phyloP scores from a whole-genome alignment of 2,113 vertebrate species.

The Lycaon pictus region DNA sequence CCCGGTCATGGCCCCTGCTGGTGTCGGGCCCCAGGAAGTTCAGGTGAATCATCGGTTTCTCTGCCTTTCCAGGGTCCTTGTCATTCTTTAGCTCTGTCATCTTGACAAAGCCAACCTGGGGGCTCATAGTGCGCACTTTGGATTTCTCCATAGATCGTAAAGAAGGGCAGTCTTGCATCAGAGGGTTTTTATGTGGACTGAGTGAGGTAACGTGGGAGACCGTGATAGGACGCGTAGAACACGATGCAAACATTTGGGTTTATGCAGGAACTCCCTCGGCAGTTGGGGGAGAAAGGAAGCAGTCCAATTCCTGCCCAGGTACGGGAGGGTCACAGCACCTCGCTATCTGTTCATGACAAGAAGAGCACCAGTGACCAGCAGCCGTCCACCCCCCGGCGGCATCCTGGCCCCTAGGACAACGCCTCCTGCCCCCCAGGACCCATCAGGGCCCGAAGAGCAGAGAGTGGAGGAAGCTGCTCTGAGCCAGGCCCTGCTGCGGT shows the following conservation, averaged over 20 bases:
- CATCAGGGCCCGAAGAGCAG: no score
- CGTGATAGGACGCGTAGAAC: not conserved
- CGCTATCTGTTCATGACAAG: not conserved
- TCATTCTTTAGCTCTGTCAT: not conserved
- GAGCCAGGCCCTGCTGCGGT: not conserved
- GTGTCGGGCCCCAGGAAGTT: not conserved
- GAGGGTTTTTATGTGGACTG: not conserved
- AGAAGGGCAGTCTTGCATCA: not conserved
- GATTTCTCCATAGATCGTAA: not conserved
- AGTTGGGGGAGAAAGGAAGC: not conserved
- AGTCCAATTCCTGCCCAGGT: not conserved
- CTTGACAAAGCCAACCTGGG: not conserved
- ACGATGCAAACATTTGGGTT: not conserved
- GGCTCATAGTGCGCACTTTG: not conserved
- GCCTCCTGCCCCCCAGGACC: not conserved
- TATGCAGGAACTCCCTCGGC: not conserved
- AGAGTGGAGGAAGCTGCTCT: not conserved
- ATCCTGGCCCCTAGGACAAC: not conserved
- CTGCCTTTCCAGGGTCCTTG: not conserved
- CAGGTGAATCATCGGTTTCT: not conserved
- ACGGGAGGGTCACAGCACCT: not conserved
- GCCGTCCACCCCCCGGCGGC: not conserved
- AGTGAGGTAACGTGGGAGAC: not conserved
- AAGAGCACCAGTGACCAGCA: no score
- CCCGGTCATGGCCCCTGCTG: not conserved